Base-by-base conservation (phyloP, 2,113 vertebrate genomes). In the Sylvietta virens region DNA sequence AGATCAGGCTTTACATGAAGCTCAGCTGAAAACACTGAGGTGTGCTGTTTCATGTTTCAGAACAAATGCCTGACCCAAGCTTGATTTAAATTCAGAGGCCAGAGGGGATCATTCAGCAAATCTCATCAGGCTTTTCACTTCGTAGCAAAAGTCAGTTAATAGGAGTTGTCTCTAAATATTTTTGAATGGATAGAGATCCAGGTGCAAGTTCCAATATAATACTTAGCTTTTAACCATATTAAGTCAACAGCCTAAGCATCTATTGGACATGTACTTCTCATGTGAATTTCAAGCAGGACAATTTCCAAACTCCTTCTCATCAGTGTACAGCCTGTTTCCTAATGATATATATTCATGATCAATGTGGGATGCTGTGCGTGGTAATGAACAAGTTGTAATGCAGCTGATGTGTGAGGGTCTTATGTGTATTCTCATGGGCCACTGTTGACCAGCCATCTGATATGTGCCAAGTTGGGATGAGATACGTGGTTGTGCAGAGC, bases 311-410 rank as follows among this genome's bases (percentile, higher is more conserved):
- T 90, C 78, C 61, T 72, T 20, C 85, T 95, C 64, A 51, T 95
- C 90, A 65, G 79, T 15, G 74, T 83, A 73, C 81, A 90, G 92
- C 72, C 65, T 86, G 80, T 88, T 94, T 88, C 69, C 82, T 93
- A 92, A 84, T 94, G 80, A 93, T 94, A 96, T 92, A 88, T 94
- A 95, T 96, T 96, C 94, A 95, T 92, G 90, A 96, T 95, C 93
- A 96, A 84, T 94, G 90, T 51, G 79, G 82, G 93, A 95, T 96
- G 94, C 95, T 96, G 92, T 92, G 92, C 18, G 78, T 90, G 94
- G 90, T 97, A 95, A 94, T 97, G 96, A 94, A 94, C 89, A 95
- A 88, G 94, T 94, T 94, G 88, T 90, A 90, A 94, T 95, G 90
- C 91, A 95, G 91, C 93, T 96, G 85, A 94, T 92, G 92, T 94